These are phyloP conservation scores for Calephelis nemesis DNA, from an alignment of 1,140 invertebrate species.

Conservation along the genomic window DNA sequence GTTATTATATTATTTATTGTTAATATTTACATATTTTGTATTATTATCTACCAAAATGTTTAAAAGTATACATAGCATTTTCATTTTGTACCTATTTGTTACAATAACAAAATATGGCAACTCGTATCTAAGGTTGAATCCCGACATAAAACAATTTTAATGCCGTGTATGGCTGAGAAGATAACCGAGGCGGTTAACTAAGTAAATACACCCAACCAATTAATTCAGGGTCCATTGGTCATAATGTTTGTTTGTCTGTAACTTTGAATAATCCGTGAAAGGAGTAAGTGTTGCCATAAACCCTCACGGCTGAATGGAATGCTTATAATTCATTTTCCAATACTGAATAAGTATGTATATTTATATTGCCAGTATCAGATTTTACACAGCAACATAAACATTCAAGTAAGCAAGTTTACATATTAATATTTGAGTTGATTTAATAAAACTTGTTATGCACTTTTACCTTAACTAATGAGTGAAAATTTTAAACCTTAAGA, in stretches of 20 bases:
- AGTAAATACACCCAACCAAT: slow-evolving; percentile 71
- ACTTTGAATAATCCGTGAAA: slow-evolving; percentile 43
- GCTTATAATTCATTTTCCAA: slow-evolving; percentile 5
- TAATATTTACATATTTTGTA: no score
- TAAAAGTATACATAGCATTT: no score
- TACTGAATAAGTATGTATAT: slow-evolving; percentile 16
- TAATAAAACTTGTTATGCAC: slow-evolving; percentile 6
- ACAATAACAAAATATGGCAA: slow-evolving; percentile 1
- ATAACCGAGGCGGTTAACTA: slow-evolving; percentile 67
- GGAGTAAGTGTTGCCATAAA: slow-evolving; percentile 2
- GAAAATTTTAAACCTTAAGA: no score
- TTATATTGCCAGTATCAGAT: not conserved
- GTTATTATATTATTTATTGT: no score
- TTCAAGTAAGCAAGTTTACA: slow-evolving; percentile 14
- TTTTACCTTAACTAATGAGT: no score
- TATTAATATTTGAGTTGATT: slow-evolving; percentile 31
- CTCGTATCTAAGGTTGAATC: not conserved
- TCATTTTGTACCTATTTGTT: not conserved
- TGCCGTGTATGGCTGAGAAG: slow-evolving; percentile 61
- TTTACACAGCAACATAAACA: not conserved
- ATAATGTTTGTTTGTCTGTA: slow-evolving; percentile 70
- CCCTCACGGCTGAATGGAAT: slow-evolving; percentile 5
- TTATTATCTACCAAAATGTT: no score
- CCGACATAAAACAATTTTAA: slow-evolving; percentile 36
- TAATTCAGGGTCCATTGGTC: slow-evolving; percentile 73